Conservation (phyloP, 2,113 vertebrate species). For the Cacatua alba region DNA sequence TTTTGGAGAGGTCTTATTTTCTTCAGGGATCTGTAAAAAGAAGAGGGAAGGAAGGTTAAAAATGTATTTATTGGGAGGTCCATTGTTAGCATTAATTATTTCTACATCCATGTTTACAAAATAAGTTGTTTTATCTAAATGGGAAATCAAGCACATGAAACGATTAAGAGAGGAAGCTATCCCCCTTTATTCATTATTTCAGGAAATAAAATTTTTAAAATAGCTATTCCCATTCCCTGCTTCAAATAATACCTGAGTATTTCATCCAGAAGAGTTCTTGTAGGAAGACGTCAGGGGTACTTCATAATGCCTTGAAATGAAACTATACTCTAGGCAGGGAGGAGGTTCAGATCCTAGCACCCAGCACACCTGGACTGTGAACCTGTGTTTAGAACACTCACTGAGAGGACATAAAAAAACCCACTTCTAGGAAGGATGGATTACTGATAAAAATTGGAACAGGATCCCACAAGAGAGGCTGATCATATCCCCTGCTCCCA, state of each 20-base stretch:
- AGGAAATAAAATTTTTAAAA: background rate
- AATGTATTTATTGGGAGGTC: background rate
- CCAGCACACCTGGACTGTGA: background rate
- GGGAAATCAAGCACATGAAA: background rate
- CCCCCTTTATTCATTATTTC: background rate
- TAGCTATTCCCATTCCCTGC: background rate
- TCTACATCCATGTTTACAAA: background rate
- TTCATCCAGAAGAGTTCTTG: background rate
- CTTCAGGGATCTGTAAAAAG: background rate
- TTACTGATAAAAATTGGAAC: background rate
- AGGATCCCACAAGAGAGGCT: background rate
- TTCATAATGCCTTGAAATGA: background rate
- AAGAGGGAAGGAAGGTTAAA: background rate
- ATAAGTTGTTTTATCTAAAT: background rate
- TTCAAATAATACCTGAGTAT: background rate
- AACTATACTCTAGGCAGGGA: background rate
- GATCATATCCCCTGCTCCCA: background rate
- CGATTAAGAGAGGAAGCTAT: background rate
- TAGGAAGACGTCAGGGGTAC: background rate
- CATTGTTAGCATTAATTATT: background rate
- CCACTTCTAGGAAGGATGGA: background rate
- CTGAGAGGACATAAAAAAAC: background rate
- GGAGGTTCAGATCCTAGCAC: background rate
- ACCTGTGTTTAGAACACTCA: background rate
- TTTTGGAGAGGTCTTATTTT: background rate